Evolutionary conservation across 2,797 vertebrate species (phyloP), one percentile per base, ranked within the genome.

Genomic region (Amazonetta brasiliensis): DNA sequence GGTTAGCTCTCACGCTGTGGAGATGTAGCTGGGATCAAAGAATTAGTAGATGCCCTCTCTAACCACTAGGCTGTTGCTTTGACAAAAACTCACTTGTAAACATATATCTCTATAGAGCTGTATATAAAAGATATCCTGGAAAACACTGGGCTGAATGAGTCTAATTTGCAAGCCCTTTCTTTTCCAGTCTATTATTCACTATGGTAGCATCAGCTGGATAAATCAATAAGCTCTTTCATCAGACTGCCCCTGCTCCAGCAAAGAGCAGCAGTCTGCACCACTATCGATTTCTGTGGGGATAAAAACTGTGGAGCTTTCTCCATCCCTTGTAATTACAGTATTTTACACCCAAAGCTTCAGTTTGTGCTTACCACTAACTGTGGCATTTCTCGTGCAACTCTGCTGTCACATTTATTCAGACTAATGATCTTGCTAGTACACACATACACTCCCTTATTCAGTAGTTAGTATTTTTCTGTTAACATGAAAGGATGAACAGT

Each of bases 221-320:
- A 94, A 97, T 95, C 97, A 97, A 97, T 98, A 96, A 87, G 60
- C 87, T 95, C 87, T 95, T 96, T 97, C 96, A 94, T 96, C 86
- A 86, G 87, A 85, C 77, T 87, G 77, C 68, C 81, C 69, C 69
- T 93, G 90, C 91, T 95, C 64, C 63, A 95, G 85, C 79, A 86
- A 85, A 97, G 96, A 97, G 92, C 95, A 94, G 77, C 90, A 96
- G 93, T 95, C 92, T 95, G 60, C 71, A 91, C 79, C 43, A 5
- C 77, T 97, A 97, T 98, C 0, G 96, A 98, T 98, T 97, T 97
- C 93, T 93, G 81, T 67, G 76, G 73, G 92, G 93, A 97, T 97
- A 97, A 97, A 97, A 97, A 94, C 85, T 90, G 86, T 73, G 94
- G 81, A 92, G 76, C 73, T 73, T 96, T 96, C 84, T 84, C 89